Base-by-base conservation (phyloP, 1,140 invertebrate genomes). In the Hyles vespertilio region DNA sequence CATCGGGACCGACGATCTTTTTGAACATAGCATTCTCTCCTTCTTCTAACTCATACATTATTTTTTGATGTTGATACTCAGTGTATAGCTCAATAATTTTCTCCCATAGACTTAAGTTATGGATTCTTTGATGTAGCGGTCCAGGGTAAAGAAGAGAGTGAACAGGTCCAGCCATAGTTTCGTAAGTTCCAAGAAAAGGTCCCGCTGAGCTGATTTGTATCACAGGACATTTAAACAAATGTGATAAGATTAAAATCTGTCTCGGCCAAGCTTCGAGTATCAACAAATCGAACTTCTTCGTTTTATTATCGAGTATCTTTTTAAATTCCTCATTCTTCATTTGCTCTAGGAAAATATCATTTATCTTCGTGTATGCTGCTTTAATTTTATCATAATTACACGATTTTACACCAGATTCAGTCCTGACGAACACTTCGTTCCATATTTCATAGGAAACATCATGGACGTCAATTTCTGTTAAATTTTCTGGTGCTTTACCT, bases 141-240 rank as follows among this genome's bases (percentile, higher is more conserved):
- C 82, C 71, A 0, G 91, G 90, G 63, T 89, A 83, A 10, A 90
- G 60, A 8, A 91, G 55, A 0, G 88, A 83, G 62, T 91, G 88
- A 1, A 73, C 67, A 3, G 86, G 74, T 61, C 84, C 84, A 8
- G 90, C 91, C 2, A 83, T 55, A 0, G 61, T 53, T 22, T 72
- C 47, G 10, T 66, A 71, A 45, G 63, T 74, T 8, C 59, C 54
- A 0, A 60, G 6, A 0, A 54, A 11, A 2, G 61, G 64, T 5
- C 74, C 71, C 22, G 79, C 66, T 0, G 89, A 86, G 47, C 76
- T 84, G 0, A 90, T 60, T 10, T 65, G 65, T 22, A 91, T 85
- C 0, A 89, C 58, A 4, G 86, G 89, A 32, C 72, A 86, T 44
- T 85, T 70, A 50, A 89, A 88, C 33, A 76, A 67, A 51, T 87